Conservation (phyloP, 2,113 vertebrate species). For the Piaya cayana region DNA sequence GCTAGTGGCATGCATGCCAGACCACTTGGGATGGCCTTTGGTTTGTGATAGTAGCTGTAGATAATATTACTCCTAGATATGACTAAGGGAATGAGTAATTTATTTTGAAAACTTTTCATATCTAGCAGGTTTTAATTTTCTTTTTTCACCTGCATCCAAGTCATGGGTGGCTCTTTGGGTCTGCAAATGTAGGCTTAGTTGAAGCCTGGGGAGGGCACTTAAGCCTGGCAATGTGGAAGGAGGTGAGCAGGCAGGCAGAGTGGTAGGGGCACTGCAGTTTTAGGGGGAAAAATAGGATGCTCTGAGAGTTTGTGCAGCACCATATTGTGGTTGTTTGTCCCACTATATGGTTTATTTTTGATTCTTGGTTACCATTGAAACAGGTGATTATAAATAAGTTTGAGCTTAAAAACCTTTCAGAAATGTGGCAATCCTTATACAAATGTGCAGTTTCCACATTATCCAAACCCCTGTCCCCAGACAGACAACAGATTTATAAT, state of each 20-base stretch:
- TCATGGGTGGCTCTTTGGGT: fast-evolving
- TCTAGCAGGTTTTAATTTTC: not conserved
- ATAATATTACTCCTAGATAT: not conserved
- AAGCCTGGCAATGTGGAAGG: fast-evolving
- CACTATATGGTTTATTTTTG: not conserved
- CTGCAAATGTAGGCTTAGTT: fast-evolving
- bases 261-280: no score
- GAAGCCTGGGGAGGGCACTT: not conserved
- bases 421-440: not conserved
- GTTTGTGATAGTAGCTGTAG: not conserved
- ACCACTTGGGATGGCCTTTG: not conserved
- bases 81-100: not conserved
- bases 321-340: fast-evolving
- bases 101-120: not conserved
- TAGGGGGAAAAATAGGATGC: not conserved
- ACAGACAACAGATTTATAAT: not conserved
- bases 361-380: not conserved
- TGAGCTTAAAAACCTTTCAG: not conserved
- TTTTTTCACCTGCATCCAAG: fast-evolving
- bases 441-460: not conserved
- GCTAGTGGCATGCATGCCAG: not conserved
- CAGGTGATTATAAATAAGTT: not conserved
- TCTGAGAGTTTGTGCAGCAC: not conserved
- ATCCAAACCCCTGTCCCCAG: not conserved
- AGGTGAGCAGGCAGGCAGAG: fast-evolving